phyloP scores from a whole-genome alignment of 2,888 invertebrate species.

The Papilio gigon region DNA sequence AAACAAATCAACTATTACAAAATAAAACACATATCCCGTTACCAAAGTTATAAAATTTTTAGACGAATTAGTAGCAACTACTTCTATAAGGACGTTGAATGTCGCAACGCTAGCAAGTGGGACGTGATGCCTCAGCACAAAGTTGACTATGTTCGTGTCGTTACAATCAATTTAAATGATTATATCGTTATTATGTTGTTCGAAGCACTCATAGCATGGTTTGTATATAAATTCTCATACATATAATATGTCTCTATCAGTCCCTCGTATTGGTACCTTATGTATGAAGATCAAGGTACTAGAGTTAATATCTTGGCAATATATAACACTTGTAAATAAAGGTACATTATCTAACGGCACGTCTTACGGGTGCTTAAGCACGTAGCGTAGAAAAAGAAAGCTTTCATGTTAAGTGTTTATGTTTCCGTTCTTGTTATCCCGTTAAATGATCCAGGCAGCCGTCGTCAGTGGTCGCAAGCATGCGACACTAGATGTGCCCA shows the following conservation, averaged over 20 bases:
- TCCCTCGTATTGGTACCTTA: no score
- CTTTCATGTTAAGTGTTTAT: slow-evolving; percentile 29
- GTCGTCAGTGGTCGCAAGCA: not conserved
- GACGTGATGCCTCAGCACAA: slow-evolving; percentile 20
- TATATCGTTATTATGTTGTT: not conserved
- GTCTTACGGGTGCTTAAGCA: slow-evolving; percentile 14
- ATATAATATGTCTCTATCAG: no score
- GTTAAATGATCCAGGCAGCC: slow-evolving; percentile 23
- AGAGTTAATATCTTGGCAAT: not conserved
- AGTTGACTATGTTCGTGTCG: slow-evolving; percentile 1
- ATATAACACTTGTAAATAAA: not conserved
- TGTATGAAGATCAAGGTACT: no score
- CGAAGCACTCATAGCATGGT: not conserved
- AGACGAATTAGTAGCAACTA: slow-evolving; percentile 9
- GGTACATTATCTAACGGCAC: not conserved
- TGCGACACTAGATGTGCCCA: not conserved
- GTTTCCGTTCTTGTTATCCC: slow-evolving; percentile 22
- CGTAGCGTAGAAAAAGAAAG: slow-evolving; percentile 20
- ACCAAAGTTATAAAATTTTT: not conserved
- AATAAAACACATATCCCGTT: not conserved
- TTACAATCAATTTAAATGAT: slow-evolving; percentile 16
- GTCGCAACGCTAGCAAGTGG: slow-evolving; percentile 18
- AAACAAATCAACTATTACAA: no score
- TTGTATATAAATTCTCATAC: not conserved
- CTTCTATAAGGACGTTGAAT: slow-evolving; percentile 10